Base-by-base conservation (phyloP, 2,888 invertebrate species). In the Ganaspis brasiliensis region DNA sequence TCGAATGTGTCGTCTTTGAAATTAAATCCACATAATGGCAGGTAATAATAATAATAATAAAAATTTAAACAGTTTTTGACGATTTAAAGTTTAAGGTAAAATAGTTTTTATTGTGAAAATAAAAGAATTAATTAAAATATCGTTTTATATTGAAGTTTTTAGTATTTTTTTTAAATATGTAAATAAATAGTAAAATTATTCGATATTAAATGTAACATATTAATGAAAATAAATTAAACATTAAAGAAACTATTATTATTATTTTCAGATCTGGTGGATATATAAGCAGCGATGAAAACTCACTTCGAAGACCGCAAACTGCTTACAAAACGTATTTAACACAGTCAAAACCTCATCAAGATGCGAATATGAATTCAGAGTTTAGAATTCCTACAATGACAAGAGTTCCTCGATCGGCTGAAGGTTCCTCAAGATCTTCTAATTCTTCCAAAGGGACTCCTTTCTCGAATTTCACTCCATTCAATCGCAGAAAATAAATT, bases 401-500 rank as follows among this genome's bases (percentile, higher is more conserved):
- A 19, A 61, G 10, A 61, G 61, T 61, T 61, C 37, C 61, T 12
- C 19, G 61, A 61, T 61, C 61, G 16, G 12, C 19, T 10, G 35
- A 35, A 19, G 16, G 56, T 56, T 56, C 24, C 24, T 61, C 61
- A 14, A 37, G 19, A 37, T 12, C 0, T 35, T 14, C 10, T 6
- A 35, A 9, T 12, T 35, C 35, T 16, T 61, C 35, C 9, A 19
- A 19, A 16, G 12, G 37, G 35, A 61, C 61, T 12, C 61, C 61
- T 0, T 61, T 35, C 35, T 37, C 61, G 2, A 56, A 56, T 56
- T 56, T 24, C 55, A 55, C 21, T 55, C 55, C 21, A 16, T 4
- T 10, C 55, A 19, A 19, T 1, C 10, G 21, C 21, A 59, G 31
- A 2, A 59, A 16, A 31, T 59, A 35, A 21, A 55, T 19, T n/a